These are phyloP conservation scores for Mya arenaria DNA, from an alignment of 1,140 invertebrate genomes.

Conservation along the genomic window DNA sequence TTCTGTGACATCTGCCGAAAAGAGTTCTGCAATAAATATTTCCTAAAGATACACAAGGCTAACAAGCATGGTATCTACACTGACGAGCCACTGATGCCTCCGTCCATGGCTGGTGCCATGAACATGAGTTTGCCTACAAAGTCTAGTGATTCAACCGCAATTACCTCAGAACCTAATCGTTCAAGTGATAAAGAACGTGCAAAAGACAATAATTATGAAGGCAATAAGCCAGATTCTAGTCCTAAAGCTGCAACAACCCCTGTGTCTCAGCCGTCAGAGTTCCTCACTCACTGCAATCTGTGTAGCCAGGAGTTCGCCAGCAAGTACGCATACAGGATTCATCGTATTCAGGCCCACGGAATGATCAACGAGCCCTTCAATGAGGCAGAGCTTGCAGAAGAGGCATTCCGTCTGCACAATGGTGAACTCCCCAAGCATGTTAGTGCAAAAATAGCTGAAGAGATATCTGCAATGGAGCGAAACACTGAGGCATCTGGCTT, in stretches of 20 bases:
- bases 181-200: slow-evolving; percentile 46
- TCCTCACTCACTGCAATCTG: slow-evolving; percentile 73
- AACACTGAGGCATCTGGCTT: slow-evolving; percentile 64
- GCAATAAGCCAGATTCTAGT: slow-evolving; percentile 61
- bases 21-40: slow-evolving; percentile 93
- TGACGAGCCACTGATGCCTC: slow-evolving; percentile 65
- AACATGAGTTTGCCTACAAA: slow-evolving; percentile 51
- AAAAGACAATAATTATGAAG: slow-evolving; percentile 52
- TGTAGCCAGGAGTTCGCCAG: slow-evolving; percentile 78
- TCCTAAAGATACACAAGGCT: slow-evolving; percentile 84
- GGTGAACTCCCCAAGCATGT: slow-evolving; percentile 48
- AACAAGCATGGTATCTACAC: slow-evolving; percentile 83
- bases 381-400: slow-evolving; percentile 55
- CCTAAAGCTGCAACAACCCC: slow-evolving; percentile 65
- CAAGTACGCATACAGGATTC: slow-evolving; percentile 76
- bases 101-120: slow-evolving; percentile 51
- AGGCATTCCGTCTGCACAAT: slow-evolving; percentile 49
- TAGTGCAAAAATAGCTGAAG: slow-evolving; percentile 57
- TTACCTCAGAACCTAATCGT: slow-evolving; percentile 56
- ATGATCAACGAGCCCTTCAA: slow-evolving; percentile 68
- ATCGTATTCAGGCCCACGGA: slow-evolving; percentile 77
- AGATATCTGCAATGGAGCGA: slow-evolving; percentile 52
- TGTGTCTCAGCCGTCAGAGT: slow-evolving; percentile 57
- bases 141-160: slow-evolving; percentile 55
- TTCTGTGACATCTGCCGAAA: slow-evolving; percentile 97